Evolutionary conservation across 1,140 invertebrate species (phyloP), one percentile per base, ranked within the genome.

Genomic region (Zaprionus capensis): DNA sequence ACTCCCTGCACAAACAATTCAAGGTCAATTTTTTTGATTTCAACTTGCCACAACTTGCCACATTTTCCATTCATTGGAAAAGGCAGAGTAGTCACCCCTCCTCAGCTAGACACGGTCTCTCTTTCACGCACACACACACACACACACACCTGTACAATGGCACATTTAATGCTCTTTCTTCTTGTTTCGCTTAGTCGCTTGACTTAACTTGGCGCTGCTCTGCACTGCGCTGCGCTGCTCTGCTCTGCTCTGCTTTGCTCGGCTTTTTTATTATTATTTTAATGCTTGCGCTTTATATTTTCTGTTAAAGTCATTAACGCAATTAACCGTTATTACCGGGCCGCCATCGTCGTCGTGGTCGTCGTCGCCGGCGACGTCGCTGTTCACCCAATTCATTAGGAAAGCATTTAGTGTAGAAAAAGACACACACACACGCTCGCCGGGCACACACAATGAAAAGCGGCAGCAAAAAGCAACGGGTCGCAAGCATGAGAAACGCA

Each of bases 271-370:
- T 57, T 72, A 69, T 81, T 67, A 75, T 78, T 66, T 76, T 81
- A 69, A 83, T 66, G 78, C 75, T 77, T 88, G 84, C 81, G 71
- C 81, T 87, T 83, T 87, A 81, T 81, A 72, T 90, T 90, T 85
- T 90, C 81, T 85, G 81, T 84, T 90, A 90, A 90, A 90, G 85
- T 80, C 86, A 90, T 90, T 90, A 90, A 90, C 86, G 86, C 86
- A 90, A 82, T 90, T 90, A 91, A 90, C 85, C 85, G 85, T 90
- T 90, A 90, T 90, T 90, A 90, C 85, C 84, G 58, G 75, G 75
- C 64, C 71, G 64, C 71, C 75, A 73, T 67, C 75, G 63, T 71
- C 51, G 75, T 31, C 28, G 28, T 31, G 1, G 28, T 31, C 28
- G 28, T 31, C 51, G 74, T n/a, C 41, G 61, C 9, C 78, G 66